phyloP scores from a whole-genome alignment of 2,797 vertebrate genomes.

The Fratercula arctica region DNA sequence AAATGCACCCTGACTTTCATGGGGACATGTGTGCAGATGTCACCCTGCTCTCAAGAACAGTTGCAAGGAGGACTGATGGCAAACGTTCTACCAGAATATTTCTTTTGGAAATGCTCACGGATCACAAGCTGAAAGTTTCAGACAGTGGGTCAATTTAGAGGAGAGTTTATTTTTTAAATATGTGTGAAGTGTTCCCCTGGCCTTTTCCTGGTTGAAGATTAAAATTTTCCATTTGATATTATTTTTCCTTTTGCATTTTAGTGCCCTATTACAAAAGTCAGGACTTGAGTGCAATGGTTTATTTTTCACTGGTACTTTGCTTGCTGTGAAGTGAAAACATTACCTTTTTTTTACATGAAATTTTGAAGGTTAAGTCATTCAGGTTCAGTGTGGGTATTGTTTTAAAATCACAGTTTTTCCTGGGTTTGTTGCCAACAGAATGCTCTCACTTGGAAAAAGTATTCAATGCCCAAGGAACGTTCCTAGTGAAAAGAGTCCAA shows the following conservation, averaged over 20 bases:
- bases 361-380: neutral
- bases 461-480: neutral
- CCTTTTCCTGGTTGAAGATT: neutral
- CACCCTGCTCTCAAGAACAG: neutral
- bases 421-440: neutral
- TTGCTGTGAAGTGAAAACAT: neutral
- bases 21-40: neutral
- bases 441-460: neutral
- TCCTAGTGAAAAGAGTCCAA: neutral
- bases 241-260: neutral
- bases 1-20: neutral
- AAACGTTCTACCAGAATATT: neutral
- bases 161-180: neutral
- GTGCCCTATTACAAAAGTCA: neutral
- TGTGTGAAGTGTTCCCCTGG: neutral
- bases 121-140: neutral
- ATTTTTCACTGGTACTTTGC: neutral
- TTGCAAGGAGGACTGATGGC: neutral
- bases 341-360: neutral
- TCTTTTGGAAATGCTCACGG: neutral
- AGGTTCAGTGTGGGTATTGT: neutral
- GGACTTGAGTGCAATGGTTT: neutral
- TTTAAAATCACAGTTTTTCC: neutral
- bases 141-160: neutral
- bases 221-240: neutral